phyloP scores from a whole-genome alignment of 2,888 invertebrate genomes.

The Apodemia duryi region DNA sequence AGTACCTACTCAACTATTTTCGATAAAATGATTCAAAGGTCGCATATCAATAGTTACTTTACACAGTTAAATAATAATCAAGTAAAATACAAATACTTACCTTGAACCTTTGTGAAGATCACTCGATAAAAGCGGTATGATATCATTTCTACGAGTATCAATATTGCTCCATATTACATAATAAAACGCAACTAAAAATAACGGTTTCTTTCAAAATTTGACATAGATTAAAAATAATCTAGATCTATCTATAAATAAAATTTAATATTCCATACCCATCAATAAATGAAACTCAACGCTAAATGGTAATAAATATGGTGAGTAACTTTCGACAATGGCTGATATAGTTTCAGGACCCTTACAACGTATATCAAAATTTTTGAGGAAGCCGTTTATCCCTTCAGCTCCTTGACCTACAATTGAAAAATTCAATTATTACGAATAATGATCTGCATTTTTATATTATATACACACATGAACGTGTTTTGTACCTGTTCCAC shows the following conservation, averaged over 20 bases:
- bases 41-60: no score
- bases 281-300: slow-evolving; percentile 17
- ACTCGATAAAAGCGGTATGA: background rate
- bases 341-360: background rate
- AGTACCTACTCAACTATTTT: no score
- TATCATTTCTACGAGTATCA: slow-evolving; percentile 3
- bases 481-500: background rate
- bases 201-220: background rate
- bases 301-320: slow-evolving; percentile 16
- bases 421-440: no score
- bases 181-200: slow-evolving; percentile 15
- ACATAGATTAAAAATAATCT: no score
- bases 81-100: background rate
- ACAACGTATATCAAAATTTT: background rate
- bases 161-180: slow-evolving; percentile 17
- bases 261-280: slow-evolving; percentile 8
- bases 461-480: no score
- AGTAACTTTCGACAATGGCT: slow-evolving; percentile 13
- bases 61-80: no score
- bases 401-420: background rate
- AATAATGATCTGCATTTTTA: no score
- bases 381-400: background rate
- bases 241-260: no score
- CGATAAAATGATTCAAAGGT: no score
- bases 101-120: background rate